Conservation (phyloP, 1,140 invertebrate species). For the Orchestia grillus region DNA sequence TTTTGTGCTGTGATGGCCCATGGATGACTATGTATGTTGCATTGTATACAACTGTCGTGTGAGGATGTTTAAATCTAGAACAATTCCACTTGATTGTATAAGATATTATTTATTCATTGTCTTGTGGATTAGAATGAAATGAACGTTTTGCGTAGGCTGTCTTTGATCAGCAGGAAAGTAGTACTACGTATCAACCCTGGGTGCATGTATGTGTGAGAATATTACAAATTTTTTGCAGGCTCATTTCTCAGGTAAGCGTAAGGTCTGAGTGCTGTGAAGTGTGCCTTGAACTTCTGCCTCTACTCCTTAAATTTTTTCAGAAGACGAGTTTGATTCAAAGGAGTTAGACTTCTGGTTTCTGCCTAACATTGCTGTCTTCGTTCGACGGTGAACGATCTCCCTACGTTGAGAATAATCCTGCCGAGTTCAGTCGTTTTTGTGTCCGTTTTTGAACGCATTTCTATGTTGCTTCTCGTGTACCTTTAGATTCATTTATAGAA, state of each 20-base stretch:
- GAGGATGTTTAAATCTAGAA: not conserved
- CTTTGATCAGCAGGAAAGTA: not conserved
- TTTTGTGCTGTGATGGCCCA: not conserved
- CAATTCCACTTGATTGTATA: not conserved
- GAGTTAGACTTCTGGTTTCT: not conserved
- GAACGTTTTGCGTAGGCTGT: not conserved
- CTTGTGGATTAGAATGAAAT: not conserved
- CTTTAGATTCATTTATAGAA: not conserved
- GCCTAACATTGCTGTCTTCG: not conserved
- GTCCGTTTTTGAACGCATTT: not conserved
- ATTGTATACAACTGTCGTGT: too few relatives aligned
- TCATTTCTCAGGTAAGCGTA: conserved; percentile 6
- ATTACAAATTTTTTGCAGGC: not conserved
- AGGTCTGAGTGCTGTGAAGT: not conserved
- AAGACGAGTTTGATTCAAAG: not conserved
- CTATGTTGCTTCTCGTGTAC: not conserved
- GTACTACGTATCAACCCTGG: not conserved
- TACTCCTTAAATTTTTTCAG: not conserved
- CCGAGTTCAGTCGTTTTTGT: not conserved
- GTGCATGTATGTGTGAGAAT: not conserved
- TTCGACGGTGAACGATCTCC: not conserved
- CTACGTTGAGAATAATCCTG: not conserved
- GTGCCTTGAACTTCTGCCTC: not conserved
- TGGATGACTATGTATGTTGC: too few relatives aligned
- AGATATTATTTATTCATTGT: not conserved